Evolutionary conservation across 2,888 invertebrate species (phyloP), one percentile per base, ranked within the genome.

Genomic region (Drosophila trichaetosa): DNA sequence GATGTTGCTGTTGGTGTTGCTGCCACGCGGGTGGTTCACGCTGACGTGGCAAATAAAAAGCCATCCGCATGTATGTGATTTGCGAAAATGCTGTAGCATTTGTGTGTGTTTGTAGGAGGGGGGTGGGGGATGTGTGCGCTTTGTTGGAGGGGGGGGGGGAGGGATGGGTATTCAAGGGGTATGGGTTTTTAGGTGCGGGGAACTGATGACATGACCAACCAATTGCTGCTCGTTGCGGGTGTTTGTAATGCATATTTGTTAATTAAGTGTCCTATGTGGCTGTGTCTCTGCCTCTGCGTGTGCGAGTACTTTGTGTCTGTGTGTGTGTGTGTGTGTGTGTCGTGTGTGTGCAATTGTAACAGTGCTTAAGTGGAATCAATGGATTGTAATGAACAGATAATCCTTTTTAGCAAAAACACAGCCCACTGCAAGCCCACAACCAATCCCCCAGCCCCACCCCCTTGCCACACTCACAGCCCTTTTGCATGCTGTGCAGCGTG

Each of bases 321-420:
- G 36, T 38, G 16, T 49, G 57, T 60, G 52, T 38, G 58, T 40
- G 48, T 34, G 62, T 34, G 27, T 56, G 57, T 66, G 56, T 68
- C 46, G 54, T 65, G 65, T 66, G 80, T 77, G 75, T 76, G 83
- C 82, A 76, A 79, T 80, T 79, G 80, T 76, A 82, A 83, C 81
- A 88, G 89, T 90, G 90, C 87, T 90, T 90, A 90, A 90, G 87
- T 86, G 89, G 84, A 84, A 88, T 90, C 87, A 88, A 88, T 88
- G 89, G 87, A 89, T 89, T 90, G 89, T 89, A 84, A 90, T 90
- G 82, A 82, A 83, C 76, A 86, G 90, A 88, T 89, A 90, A 90
- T 90, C 87, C 88, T 78, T 83, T 88, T 77, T 77, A 87, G 79
- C 69, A 79, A 73, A 69, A 76, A 72, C 78, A 67, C 76, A 56